Conservation (phyloP, 2,888 invertebrate species). For the Sarcophaga subvicina region DNA sequence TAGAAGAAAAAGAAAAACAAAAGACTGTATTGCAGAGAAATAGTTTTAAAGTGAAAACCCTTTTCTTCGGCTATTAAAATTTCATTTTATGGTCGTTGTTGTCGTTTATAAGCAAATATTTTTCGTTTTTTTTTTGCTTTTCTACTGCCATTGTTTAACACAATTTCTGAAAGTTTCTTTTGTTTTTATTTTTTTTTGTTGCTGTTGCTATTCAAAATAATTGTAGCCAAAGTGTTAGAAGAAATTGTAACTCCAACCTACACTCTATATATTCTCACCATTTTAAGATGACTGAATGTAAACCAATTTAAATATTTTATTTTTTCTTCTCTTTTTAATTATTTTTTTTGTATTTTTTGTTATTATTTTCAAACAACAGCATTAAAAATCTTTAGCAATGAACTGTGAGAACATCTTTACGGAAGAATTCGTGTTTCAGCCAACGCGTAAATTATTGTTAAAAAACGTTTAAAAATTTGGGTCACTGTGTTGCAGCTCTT, state of each 20-base stretch:
- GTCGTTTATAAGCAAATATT: conserved; percentile 36
- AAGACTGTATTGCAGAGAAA: not conserved
- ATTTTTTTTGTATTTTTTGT: conserved; percentile 15
- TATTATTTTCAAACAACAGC: conserved; percentile 6
- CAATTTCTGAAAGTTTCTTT: conserved; percentile 7
- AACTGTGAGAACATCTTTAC: conserved; percentile 20
- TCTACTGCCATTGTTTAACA: conserved; percentile 49
- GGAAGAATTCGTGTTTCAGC: not conserved
- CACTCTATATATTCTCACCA: conserved; percentile 48
- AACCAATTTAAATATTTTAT: conserved; percentile 55
- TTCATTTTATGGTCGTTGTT: conserved; percentile 19
- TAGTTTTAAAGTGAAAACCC: conserved; percentile 5
- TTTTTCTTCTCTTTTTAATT: conserved; percentile 20
- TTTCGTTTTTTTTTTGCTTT: conserved; percentile 27
- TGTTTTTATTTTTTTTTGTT: conserved; percentile 29
- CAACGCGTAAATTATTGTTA: not conserved
- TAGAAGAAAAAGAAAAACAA: conserved; percentile 2
- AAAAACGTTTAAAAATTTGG: conserved; percentile 27
- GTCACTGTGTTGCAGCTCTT: conserved; percentile 38
- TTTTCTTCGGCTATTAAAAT: conserved; percentile 35
- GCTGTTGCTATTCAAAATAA: conserved; percentile 25
- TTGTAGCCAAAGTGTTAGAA: conserved; percentile 45
- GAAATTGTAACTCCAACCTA: conserved; percentile 8
- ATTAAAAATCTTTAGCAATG: conserved; percentile 3
- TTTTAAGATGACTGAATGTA: conserved; percentile 38